These are phyloP conservation scores for Pseudomyrmex cubaensis DNA, from an alignment of 1,140 invertebrate genomes.

Conservation along the genomic window DNA sequence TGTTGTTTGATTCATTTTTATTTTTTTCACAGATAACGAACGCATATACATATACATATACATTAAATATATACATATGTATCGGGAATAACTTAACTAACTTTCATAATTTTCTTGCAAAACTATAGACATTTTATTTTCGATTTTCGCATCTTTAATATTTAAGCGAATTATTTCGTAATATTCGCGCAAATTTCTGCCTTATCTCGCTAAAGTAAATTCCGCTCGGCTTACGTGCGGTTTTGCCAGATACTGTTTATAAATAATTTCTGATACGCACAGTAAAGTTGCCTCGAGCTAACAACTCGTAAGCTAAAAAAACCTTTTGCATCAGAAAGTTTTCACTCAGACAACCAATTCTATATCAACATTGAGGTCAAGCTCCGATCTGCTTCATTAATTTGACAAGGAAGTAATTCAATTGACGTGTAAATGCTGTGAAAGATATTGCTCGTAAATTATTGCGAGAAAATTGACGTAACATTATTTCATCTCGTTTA, in stretches of 20 bases:
- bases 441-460: neutral
- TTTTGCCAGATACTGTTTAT: conserved; percentile 24
- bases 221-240: conserved; percentile 10
- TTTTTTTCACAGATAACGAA: neutral
- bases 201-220: conserved; percentile 24
- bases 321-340: conserved; percentile 25
- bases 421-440: conserved; percentile 11
- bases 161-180: conserved; percentile 2
- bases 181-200: conserved; percentile 1
- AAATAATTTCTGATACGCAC: conserved; percentile 27
- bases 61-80: neutral
- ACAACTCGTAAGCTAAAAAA: conserved; percentile 18
- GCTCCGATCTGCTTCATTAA: neutral
- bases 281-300: neutral
- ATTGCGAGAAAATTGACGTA: neutral
- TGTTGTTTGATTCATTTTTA: neutral
- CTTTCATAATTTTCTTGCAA: conserved; percentile 1
- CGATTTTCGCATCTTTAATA: neutral
- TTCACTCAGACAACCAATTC: conserved; percentile 1
- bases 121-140: neutral
- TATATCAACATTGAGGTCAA: conserved; percentile 10
- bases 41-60: too few relatives aligned
- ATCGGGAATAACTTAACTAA: neutral
- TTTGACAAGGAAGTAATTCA: conserved; percentile 14
- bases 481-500: neutral